Conservation (phyloP, 2,888 invertebrate genomes). For the Calliphora vomitoria region DNA sequence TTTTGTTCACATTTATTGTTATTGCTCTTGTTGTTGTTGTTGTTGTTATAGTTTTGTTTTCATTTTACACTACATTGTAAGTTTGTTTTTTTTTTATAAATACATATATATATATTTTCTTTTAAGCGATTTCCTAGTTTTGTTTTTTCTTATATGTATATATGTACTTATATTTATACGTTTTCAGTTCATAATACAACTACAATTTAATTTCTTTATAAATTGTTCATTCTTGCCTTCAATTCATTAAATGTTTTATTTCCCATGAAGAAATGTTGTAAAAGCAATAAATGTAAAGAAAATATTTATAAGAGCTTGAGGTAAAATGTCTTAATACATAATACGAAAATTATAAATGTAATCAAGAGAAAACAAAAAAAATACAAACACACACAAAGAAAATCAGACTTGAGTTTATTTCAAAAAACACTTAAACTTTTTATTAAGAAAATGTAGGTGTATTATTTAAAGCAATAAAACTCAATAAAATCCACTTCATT, state of each 20-base stretch:
- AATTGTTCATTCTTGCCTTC: neutral
- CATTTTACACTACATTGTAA: slow-evolving; percentile 50
- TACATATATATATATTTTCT: slow-evolving; percentile 6
- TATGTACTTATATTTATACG: too few relatives aligned
- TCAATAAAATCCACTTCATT: neutral
- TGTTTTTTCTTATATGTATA: neutral
- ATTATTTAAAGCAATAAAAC: neutral
- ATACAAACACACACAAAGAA: neutral
- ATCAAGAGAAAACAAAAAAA: too few relatives aligned
- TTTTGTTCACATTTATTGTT: slow-evolving; percentile 46
- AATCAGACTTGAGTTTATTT: neutral
- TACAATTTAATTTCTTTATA: slow-evolving; percentile 40
- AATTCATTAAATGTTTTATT: neutral
- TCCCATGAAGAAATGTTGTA: neutral
- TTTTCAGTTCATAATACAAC: neutral
- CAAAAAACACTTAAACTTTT: neutral
- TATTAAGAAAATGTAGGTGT: slow-evolving; percentile 2
- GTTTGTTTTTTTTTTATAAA: neutral
- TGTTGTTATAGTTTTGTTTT: neutral
- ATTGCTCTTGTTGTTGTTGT: slow-evolving; percentile 29
- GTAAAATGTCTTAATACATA: slow-evolving; percentile 18
- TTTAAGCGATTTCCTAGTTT: slow-evolving; percentile 2
- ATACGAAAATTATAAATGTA: neutral
- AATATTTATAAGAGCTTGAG: neutral
- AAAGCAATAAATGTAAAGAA: neutral